phyloP scores from a whole-genome alignment of 2,797 vertebrate genomes.

The Chrysocyon brachyurus region DNA sequence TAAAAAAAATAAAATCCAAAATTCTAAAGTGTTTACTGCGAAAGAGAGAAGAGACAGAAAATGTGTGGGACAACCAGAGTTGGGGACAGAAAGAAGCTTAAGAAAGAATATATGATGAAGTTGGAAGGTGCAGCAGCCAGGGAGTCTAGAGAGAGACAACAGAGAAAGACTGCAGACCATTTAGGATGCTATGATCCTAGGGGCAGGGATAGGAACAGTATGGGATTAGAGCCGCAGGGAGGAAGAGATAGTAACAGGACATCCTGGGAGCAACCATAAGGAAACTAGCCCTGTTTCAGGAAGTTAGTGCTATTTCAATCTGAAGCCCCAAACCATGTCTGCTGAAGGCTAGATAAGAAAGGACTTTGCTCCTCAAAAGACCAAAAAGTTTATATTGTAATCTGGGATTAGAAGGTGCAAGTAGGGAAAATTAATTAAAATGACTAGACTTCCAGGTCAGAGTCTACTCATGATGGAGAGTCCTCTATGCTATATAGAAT shows the following conservation, averaged over 20 bases:
- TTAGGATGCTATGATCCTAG: conserved; percentile 34
- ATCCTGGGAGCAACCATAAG: conserved; percentile 60
- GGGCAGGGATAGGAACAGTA: not conserved
- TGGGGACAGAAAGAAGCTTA: not conserved
- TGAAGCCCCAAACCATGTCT: conserved; percentile 53
- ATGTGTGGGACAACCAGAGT: not conserved
- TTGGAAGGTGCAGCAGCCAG: not conserved
- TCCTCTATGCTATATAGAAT: not conserved
- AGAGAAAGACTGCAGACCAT: conserved; percentile 23
- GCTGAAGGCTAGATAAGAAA: conserved; percentile 71
- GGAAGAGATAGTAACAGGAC: conserved; percentile 64
- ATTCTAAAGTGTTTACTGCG: not conserved
- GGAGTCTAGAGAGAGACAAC: conserved; percentile 21
- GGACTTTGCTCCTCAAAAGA: conserved; percentile 7
- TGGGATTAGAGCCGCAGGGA: conserved; percentile 24
- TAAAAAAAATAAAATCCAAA: not conserved
- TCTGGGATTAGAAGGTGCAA: conserved; percentile 27
- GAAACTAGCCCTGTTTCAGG: conserved; percentile 63
- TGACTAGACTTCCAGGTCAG: not conserved
- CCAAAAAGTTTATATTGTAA: conserved; percentile 51
- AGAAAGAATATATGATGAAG: not conserved
- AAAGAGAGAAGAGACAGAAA: not conserved
- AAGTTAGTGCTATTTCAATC: conserved; percentile 69
- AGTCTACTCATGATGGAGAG: not conserved
- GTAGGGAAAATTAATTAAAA: conserved; percentile 59